Evolutionary conservation across 2,888 invertebrate genomes (phyloP), one percentile per base, ranked within the genome.

Genomic region (Agrotis segetum): DNA sequence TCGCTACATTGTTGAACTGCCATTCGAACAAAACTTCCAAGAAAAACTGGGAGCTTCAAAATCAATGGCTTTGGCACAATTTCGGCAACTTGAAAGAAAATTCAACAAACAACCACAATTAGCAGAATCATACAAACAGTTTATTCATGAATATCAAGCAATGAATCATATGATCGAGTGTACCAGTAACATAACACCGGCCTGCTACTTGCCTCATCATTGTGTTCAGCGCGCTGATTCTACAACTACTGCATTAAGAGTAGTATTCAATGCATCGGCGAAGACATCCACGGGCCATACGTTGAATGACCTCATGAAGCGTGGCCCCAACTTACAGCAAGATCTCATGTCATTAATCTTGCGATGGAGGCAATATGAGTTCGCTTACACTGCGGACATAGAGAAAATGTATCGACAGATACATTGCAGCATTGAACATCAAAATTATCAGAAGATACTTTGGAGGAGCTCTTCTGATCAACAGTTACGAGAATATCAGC

Each of bases 351-450:
- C 24, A 55, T 24, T 55, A 11, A 56, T n/a, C 34, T 34, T 56
- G 34, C 34, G 56, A 56, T 56, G 56, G 56, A 56, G 34, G 56
- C 34, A 56, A 34, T 56, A 56, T 56, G 29, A 34, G n/a, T 56
- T 56, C 17, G 55, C 55, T 7, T 55, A 29, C 24, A 11, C 55
- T 4, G 55, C 55, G 24, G 55, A 55, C 9, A 11, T 17, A 34
- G 29, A 56, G 46, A 55, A 17, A 24, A 49, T 49, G 49, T 49
- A 49, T 19, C 49, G 49, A 49, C 49, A 49, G 9, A n/a, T 49
- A 49, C n/a, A n/a, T n/a, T 49, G 49, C n/a, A 49, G n/a, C 49
- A 49, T 11, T 49, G 49, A 49, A 49, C n/a, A 49, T 53, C 53
- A 24, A 24, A 17, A 7, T 9, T 53, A 53, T 17, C 17, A 53